These are phyloP conservation scores for Ailurus styani DNA, from an alignment of 2,113 vertebrate species.

Conservation along the genomic window DNA sequence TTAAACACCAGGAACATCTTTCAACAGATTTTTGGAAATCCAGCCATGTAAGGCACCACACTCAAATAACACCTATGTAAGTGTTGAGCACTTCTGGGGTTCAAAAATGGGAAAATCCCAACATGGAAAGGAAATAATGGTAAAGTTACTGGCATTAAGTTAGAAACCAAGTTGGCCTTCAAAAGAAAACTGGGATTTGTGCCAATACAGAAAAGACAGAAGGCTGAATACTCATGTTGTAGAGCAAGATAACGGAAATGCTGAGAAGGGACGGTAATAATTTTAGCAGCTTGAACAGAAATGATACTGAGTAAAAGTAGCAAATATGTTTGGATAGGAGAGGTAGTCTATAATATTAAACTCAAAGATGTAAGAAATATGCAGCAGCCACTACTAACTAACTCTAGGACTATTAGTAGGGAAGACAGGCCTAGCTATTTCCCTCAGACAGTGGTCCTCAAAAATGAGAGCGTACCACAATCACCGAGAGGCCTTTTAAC, in stretches of 20 bases:
- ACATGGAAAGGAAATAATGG: background rate
- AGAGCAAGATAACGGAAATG: background rate
- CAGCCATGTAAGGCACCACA: background rate
- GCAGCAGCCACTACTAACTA: background rate
- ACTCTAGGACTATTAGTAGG: background rate
- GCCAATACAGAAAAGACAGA: background rate
- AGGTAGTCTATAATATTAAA: background rate
- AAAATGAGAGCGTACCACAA: background rate
- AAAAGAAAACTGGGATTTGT: background rate
- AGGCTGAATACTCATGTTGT: background rate
- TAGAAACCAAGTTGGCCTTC: background rate
- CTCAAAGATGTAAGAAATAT: background rate
- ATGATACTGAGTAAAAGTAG: background rate
- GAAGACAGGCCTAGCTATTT: background rate
- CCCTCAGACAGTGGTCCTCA: background rate
- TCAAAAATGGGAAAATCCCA: background rate
- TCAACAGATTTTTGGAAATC: background rate
- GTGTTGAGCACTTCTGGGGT: background rate
- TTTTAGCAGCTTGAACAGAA: background rate
- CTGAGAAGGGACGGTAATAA: background rate
- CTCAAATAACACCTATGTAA: background rate
- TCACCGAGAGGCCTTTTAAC: background rate
- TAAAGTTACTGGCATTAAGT: background rate
- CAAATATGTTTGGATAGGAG: background rate
- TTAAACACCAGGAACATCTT: background rate